A percentile compares a stretch with the other conserved stretches of the same genome.
Conservation (phyloP, 2,113 vertebrate genomes). For the Equus quagga region DNA sequence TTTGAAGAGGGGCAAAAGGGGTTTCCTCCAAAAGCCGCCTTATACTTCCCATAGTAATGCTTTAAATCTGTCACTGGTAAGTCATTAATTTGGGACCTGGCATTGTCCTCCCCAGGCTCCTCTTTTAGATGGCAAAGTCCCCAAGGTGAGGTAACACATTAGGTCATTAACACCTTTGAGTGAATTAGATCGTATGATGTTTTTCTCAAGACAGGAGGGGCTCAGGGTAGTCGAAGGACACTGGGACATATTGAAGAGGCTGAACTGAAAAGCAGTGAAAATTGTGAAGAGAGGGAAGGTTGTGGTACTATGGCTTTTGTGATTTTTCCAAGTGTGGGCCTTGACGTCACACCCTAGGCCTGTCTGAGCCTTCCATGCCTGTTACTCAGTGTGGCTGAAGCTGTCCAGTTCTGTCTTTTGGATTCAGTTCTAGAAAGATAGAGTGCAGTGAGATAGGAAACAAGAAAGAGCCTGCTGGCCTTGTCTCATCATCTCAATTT, state of each 20-base stretch:
- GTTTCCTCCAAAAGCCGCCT: not conserved
- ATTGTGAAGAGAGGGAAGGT: not conserved
- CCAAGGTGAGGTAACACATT: not conserved
- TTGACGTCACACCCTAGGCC: not conserved
- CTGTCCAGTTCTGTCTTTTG: not conserved
- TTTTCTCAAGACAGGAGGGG: not conserved
- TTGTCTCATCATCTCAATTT: not conserved
- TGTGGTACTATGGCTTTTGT: not conserved
- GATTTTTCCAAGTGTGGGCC: not conserved
- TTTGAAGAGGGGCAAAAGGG: not conserved
- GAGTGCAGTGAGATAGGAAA: not conserved
- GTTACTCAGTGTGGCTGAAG: not conserved
- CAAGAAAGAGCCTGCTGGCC: not conserved
- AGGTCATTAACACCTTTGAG: not conserved
- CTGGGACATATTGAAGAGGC: not conserved
- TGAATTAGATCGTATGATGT: not conserved
- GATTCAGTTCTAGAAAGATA: not conserved
- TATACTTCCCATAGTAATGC: not conserved
- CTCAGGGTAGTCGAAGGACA: not conserved
- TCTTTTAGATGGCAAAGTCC: not conserved
- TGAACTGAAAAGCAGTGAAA: not conserved
- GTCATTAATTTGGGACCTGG: not conserved
- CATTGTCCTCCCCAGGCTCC: not conserved
- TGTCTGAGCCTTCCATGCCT: not conserved
- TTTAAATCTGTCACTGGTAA: not conserved